Base-by-base conservation (phyloP, 2,888 invertebrate genomes). In the Agelastica alni region DNA sequence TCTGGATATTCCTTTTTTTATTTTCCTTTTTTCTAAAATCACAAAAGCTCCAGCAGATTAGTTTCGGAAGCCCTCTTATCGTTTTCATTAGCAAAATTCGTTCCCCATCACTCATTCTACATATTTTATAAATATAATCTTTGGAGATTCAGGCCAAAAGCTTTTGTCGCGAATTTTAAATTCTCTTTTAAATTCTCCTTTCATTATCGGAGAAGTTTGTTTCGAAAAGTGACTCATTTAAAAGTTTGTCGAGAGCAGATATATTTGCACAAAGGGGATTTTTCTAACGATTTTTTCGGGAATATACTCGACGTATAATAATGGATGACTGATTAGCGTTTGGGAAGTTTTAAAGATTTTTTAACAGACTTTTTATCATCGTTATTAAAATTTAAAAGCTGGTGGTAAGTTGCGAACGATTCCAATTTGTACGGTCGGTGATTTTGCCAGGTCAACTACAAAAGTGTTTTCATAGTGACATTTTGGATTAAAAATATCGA, bases 81-180 rank as follows among this genome's bases (percentile, higher is more conserved):
- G 39, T 51, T 55, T 52, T 57, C 60, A 57, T 60, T 51, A 60
- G 55, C 55, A 20, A 49, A 47, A 48, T 54, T 51, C 52, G 47
- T 53, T 51, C 58, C 59, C 58, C 58, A 58, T 59, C 56, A 53
- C 53, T 51, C 59, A 51, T 60, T 53, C 48, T 62, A 58, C 60
- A 63, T 63, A 60, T 59, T 64, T 64, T 60, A 64, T 62, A 47
- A 56, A 58, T 51, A 58, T 63, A 63, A 63, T 62, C 60, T 59
- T 52, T 53, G 53, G 54, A 62, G 52, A 62, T 53, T 56, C 55
- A 48, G 46, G 39, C 55, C 39, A 36, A 47, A 53, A 44, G 53
- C 58, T 59, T 60, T 63, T 61, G 63, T 63, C 55, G 62, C 59
- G 36, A 47, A 59, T 59, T 62, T 58, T 55, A 62, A 61, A 61